A percentile compares a stretch with the other conserved stretches of the same genome.
Evolutionary conservation across 2,113 vertebrate species (phyloP).

Genomic region (Thermophis baileyi): DNA sequence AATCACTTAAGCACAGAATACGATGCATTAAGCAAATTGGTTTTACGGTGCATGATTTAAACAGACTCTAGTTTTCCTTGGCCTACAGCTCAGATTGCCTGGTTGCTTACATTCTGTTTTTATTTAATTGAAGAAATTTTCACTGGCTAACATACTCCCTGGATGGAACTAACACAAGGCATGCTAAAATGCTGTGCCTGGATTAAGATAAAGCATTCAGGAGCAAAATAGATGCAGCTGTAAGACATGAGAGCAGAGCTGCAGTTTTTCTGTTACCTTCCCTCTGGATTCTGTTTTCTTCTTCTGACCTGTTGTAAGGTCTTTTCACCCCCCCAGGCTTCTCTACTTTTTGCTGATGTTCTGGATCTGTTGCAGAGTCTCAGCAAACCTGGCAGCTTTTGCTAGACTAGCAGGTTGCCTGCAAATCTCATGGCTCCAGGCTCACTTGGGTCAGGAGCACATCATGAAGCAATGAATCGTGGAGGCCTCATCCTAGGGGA

Average conservation of each 20-base stretch:
- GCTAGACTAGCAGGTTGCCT: constrained; percentile 60
- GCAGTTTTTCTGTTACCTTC: constrained; percentile 2
- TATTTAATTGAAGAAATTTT: background rate
- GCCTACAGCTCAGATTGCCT: background rate
- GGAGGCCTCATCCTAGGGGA: constrained; percentile 44
- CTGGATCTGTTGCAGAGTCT: constrained; percentile 41
- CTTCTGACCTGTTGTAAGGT: constrained; percentile 17
- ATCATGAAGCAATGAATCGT: constrained; percentile 53
- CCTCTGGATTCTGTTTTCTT: constrained; percentile 18
- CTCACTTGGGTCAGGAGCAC: constrained; percentile 43
- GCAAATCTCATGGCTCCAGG: constrained; percentile 35
- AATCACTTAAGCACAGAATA: background rate
- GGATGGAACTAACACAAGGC: background rate
- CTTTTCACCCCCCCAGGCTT: constrained; percentile 27
- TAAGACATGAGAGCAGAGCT: background rate
- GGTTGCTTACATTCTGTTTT: background rate
- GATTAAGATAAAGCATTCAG: background rate
- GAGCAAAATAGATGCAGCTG: background rate
- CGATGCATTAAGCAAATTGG: background rate
- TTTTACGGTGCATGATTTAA: background rate
- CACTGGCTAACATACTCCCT: background rate
- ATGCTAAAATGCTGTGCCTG: background rate
- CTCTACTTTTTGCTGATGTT: constrained; percentile 44
- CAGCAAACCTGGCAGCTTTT: constrained; percentile 49
- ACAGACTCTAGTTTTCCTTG: background rate